phyloP scores from a whole-genome alignment of 1,140 invertebrate genomes.

The Formica exsecta region DNA sequence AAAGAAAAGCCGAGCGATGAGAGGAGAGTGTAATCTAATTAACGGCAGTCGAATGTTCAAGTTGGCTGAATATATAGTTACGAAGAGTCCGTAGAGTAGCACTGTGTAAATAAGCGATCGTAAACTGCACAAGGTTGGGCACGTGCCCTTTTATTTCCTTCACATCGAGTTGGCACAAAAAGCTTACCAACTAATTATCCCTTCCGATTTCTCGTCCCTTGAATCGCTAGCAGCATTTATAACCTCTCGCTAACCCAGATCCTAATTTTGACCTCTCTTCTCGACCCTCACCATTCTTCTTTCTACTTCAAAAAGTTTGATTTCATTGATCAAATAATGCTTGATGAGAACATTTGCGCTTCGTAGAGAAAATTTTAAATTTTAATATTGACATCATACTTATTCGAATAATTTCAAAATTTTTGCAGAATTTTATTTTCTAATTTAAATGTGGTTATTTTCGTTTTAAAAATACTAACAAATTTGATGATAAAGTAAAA shows the following conservation, averaged over 20 bases:
- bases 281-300: conserved; percentile 17
- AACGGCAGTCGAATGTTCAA: conserved; percentile 64
- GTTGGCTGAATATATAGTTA: conserved; percentile 53
- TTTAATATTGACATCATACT: not conserved
- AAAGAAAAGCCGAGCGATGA: not conserved
- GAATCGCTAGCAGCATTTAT: not conserved
- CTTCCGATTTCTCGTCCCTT: conserved; percentile 44
- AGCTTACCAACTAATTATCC: conserved; percentile 64
- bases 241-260: conserved; percentile 4
- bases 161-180: not conserved
- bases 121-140: not conserved
- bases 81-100: not conserved
- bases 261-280: conserved; percentile 55
- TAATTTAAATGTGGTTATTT: not conserved
- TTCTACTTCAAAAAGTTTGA: conserved; percentile 37
- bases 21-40: conserved; percentile 68
- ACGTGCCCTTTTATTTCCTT: conserved; percentile 17
- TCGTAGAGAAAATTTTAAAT: not conserved
- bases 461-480: not conserved
- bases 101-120: conserved; percentile 57
- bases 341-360: not conserved
- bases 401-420: not conserved
- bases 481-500: not conserved
- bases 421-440: not conserved
- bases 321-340: conserved; percentile 66